phyloP scores from a whole-genome alignment of 2,113 vertebrate species.

The Gambusia affinis region DNA sequence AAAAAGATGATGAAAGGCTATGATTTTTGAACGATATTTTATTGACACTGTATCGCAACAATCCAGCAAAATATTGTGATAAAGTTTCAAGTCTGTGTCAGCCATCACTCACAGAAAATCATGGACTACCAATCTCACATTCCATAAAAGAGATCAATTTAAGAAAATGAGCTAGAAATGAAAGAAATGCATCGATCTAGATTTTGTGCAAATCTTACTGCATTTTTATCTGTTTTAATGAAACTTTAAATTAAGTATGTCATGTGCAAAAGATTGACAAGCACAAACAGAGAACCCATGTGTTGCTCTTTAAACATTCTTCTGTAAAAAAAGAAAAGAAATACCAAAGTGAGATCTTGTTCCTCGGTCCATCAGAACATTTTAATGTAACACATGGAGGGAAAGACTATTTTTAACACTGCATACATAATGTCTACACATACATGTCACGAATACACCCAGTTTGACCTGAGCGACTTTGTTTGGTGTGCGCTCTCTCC shows the following conservation, averaged over 20 bases:
- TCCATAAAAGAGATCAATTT: neutral
- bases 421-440: slow-evolving; percentile 20
- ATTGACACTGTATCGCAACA: neutral
- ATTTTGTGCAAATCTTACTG: neutral
- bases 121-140: neutral
- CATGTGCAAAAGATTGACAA: slow-evolving; percentile 10
- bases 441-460: slow-evolving; percentile 28
- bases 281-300: slow-evolving; percentile 20
- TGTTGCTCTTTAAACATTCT: slow-evolving; percentile 24
- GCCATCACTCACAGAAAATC: neutral
- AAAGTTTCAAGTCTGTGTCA: neutral
- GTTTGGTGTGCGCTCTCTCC: slow-evolving; percentile 67
- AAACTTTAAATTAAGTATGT: neutral
- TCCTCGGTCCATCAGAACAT: slow-evolving; percentile 26
- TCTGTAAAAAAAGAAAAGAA: slow-evolving; percentile 24
- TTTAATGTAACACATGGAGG: slow-evolving; percentile 27
- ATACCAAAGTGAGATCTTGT: slow-evolving; percentile 15
- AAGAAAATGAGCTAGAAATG: neutral
- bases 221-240: neutral
- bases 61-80: neutral
- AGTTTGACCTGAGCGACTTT: slow-evolving; percentile 62
- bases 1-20: too few relatives aligned
- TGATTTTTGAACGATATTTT: neutral
- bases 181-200: neutral
- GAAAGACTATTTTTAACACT: slow-evolving; percentile 3